Evolutionary conservation across 2,797 vertebrate genomes (phyloP).

Genomic region (Brotula barbata): DNA sequence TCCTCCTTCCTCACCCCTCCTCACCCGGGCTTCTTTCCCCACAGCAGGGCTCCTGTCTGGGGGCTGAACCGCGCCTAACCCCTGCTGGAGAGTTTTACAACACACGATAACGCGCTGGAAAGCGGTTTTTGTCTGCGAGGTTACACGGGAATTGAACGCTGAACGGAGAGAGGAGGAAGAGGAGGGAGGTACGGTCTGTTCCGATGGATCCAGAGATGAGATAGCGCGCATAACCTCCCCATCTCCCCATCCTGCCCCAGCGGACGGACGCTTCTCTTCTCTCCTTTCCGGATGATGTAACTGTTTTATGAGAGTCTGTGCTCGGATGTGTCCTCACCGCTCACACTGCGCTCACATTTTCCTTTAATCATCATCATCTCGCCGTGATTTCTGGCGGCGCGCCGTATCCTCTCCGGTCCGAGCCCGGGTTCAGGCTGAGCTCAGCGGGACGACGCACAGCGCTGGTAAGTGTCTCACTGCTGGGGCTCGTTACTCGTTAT

Average conservation of each 20-base stretch:
- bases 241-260: slow-evolving; percentile 60
- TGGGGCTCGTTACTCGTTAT: not conserved
- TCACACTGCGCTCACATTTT: slow-evolving; percentile 17
- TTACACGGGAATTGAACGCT: slow-evolving; percentile 36
- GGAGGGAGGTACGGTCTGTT: slow-evolving; percentile 59
- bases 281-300: slow-evolving; percentile 70
- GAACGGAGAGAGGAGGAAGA: no score
- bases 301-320: slow-evolving; percentile 45
- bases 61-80: slow-evolving; percentile 61
- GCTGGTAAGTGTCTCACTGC: slow-evolving; percentile 45
- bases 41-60: slow-evolving; percentile 66
- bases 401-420: slow-evolving; percentile 32
- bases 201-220: slow-evolving; percentile 70
- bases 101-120: slow-evolving; percentile 51
- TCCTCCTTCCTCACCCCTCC: no score
- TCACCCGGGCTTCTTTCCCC: slow-evolving; percentile 36
- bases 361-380: slow-evolving; percentile 16
- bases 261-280: slow-evolving; percentile 31
- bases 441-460: slow-evolving; percentile 63
- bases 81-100: slow-evolving; percentile 46
- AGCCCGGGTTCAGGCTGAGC: slow-evolving; percentile 47
- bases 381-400: slow-evolving; percentile 10
- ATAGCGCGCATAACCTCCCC: slow-evolving; percentile 52
- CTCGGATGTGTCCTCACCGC: slow-evolving; percentile 29
- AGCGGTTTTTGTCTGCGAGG: slow-evolving; percentile 42